These are phyloP conservation scores for Macrosiphum euphorbiae DNA, from an alignment of 2,888 invertebrate genomes.

Conservation along the genomic window DNA sequence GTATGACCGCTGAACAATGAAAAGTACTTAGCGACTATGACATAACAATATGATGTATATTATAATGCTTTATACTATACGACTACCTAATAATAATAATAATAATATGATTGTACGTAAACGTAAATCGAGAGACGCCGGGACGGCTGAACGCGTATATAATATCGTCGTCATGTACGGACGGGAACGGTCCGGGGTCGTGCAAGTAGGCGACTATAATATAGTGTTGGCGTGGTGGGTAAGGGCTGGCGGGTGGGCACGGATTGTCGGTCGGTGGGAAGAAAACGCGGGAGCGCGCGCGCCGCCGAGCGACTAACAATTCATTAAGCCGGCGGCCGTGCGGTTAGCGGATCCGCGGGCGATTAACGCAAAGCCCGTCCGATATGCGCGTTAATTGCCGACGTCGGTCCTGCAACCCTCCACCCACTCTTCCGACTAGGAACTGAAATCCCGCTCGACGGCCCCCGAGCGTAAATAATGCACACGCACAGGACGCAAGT, in stretches of 20 bases:
- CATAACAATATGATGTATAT: neutral
- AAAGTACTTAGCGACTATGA: neutral
- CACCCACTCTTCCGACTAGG: neutral
- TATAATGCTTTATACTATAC: neutral
- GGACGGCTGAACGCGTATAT: neutral
- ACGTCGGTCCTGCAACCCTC: neutral
- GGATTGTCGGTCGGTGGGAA: neutral
- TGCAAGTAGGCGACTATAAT: neutral
- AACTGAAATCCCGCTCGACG: neutral
- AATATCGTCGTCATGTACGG: neutral
- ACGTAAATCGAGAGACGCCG: neutral
- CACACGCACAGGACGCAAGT: no score
- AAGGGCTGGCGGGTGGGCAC: neutral
- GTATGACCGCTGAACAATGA: neutral
- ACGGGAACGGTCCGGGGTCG: neutral
- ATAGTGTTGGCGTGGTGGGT: neutral
- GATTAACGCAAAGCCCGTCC: slow-evolving; percentile 46
- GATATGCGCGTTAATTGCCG: slow-evolving; percentile 45
- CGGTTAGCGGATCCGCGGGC: neutral
- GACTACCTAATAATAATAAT: neutral
- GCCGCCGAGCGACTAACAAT: slow-evolving; percentile 1
- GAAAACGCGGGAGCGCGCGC: neutral
- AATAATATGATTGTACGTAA: neutral
- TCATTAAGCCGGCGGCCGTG: neutral
- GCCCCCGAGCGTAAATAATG: neutral